These are phyloP conservation scores for Psilopogon haemacephalus DNA, from an alignment of 2,113 vertebrate genomes.

Conservation along the genomic window DNA sequence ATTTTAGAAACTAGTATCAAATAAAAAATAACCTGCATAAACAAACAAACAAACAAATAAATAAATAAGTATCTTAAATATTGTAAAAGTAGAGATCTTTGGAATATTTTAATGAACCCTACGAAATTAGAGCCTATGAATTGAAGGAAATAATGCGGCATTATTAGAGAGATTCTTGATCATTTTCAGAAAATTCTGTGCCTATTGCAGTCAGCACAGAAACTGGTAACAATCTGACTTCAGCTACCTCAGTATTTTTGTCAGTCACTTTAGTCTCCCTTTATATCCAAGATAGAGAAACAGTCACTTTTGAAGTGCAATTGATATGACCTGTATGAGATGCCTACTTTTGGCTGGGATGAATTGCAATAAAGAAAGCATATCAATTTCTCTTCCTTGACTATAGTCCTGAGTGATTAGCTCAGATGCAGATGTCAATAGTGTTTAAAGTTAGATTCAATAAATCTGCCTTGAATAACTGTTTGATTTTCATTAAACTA, in stretches of 20 bases:
- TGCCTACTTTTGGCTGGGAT: background rate
- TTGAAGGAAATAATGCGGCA: background rate
- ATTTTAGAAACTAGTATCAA: background rate
- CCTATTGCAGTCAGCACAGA: background rate
- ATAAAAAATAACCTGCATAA: background rate
- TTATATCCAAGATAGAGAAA: slow-evolving; percentile 9
- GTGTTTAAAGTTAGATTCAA: slow-evolving; percentile 14
- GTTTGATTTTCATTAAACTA: background rate
- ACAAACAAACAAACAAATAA: background rate
- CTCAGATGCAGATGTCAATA: slow-evolving; percentile 43
- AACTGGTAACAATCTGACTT: background rate
- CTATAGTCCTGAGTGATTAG: background rate
- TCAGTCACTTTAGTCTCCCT: background rate
- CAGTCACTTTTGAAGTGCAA: background rate
- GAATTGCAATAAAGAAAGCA: background rate
- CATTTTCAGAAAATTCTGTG: background rate
- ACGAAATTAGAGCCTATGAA: background rate
- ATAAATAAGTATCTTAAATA: background rate
- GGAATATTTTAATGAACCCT: background rate
- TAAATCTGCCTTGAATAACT: background rate
- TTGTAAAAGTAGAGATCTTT: background rate
- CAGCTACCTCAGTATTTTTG: background rate
- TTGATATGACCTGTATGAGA: background rate
- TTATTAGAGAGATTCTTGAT: background rate
- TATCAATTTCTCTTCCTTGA: slow-evolving; percentile 8